phyloP scores from a whole-genome alignment of 2,797 vertebrate genomes.

The Thripadectes ignobilis region DNA sequence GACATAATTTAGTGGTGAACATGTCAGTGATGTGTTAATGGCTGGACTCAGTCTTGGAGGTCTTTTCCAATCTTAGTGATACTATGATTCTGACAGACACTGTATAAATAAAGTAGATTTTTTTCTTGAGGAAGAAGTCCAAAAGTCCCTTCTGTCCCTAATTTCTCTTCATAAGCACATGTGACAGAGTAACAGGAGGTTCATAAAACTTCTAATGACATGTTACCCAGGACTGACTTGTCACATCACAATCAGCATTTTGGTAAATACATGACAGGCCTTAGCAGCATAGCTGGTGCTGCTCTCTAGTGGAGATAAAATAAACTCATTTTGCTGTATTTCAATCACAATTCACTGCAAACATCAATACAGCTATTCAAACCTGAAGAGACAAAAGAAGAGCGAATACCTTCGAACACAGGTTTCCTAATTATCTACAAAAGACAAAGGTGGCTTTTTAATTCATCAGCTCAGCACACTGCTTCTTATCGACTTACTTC shows the following conservation, averaged over 20 bases:
- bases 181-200: neutral
- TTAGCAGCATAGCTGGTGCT: neutral
- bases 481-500: neutral
- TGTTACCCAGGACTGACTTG: neutral
- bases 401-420: neutral
- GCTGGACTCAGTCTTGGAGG: accelerated
- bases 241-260: neutral
- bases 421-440: neutral
- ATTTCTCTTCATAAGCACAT: neutral
- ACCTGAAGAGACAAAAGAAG: neutral
- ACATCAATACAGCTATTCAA: neutral
- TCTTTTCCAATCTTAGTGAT: neutral
- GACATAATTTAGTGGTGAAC: neutral
- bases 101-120: neutral
- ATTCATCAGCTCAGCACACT: neutral
- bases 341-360: neutral
- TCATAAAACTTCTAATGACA: neutral
- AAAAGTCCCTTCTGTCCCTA: neutral
- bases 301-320: neutral
- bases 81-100: neutral
- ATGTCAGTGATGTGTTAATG: neutral
- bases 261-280: neutral
- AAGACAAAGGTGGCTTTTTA: neutral
- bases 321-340: neutral
- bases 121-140: neutral